Percentiles rank a stretch among this genome's conserved stretches.
Evolutionary conservation across 2,888 invertebrate species (phyloP).

Genomic region (Euplagia quadripunctaria): DNA sequence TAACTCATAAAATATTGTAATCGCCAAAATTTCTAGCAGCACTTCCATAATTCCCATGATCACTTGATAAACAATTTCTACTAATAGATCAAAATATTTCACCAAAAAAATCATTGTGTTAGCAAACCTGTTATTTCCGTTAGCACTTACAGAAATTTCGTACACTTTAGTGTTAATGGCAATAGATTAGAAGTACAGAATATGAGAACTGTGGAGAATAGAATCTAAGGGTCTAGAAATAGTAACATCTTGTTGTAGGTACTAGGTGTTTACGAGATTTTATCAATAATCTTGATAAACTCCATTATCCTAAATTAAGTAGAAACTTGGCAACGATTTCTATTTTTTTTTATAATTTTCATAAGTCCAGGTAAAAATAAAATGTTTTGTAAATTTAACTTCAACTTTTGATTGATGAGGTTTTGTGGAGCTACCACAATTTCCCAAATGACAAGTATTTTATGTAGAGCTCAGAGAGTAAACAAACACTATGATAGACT

Average conservation of each 20-base stretch:
- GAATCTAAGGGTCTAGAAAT: neutral
- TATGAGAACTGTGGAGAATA: neutral
- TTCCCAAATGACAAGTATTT: too few relatives aligned
- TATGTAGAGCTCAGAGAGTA: too few relatives aligned
- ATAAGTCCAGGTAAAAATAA: neutral
- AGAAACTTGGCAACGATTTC: neutral
- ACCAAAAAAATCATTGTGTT: neutral
- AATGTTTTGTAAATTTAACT: too few relatives aligned
- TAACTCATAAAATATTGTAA: neutral
- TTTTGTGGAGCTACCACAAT: too few relatives aligned
- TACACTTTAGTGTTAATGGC: neutral
- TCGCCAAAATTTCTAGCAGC: neutral
- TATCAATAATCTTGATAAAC: neutral
- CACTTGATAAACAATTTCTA: neutral
- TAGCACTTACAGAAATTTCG: neutral
- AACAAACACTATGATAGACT: too few relatives aligned
- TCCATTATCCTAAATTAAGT: neutral
- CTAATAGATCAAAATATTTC: neutral
- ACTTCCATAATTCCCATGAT: neutral
- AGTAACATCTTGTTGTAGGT: neutral
- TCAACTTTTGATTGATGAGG: too few relatives aligned
- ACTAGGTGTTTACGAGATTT: neutral
- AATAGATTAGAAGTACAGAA: neutral
- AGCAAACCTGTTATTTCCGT: neutral
- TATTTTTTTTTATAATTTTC: neutral